phyloP scores from a whole-genome alignment of 2,888 invertebrate genomes.

The Dryadula phaetusa region DNA sequence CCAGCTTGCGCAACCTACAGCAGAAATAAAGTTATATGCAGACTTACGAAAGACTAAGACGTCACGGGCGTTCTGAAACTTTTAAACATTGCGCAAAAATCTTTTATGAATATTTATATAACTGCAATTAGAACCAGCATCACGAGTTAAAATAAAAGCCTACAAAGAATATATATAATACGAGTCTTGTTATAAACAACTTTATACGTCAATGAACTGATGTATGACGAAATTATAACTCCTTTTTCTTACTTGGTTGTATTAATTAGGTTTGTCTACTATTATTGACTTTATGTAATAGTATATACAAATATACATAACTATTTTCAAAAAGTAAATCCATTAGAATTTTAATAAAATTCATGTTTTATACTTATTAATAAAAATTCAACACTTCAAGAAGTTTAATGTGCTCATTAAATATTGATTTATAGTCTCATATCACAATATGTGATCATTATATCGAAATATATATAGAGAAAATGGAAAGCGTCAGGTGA shows the following conservation, averaged over 20 bases:
- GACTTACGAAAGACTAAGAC: slow-evolving; percentile 60
- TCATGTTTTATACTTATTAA: too few species aligned
- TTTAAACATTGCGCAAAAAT: slow-evolving; percentile 66
- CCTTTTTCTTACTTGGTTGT: neutral
- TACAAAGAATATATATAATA: neutral
- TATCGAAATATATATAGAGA: slow-evolving; percentile 4
- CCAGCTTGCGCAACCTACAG: slow-evolving; percentile 67
- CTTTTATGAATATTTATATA: slow-evolving; percentile 31
- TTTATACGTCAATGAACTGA: neutral
- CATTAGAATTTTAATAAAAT: too few species aligned
- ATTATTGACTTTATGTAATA: neutral
- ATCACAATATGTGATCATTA: neutral
- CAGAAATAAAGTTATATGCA: slow-evolving; percentile 66
- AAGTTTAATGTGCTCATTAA: too few species aligned
- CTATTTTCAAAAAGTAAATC: too few species aligned
- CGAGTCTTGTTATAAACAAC: neutral
- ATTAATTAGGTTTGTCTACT: neutral
- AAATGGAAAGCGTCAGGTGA: slow-evolving; percentile 26
- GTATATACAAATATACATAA: too few species aligned
- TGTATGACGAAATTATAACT: neutral
- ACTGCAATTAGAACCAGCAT: neutral
- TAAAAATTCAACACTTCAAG: too few species aligned
- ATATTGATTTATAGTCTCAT: too few species aligned
- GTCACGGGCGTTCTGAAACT: slow-evolving; percentile 60
- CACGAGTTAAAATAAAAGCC: neutral